phyloP scores from a whole-genome alignment of 1,140 invertebrate species.

The Mizuhopecten yessoensis region DNA sequence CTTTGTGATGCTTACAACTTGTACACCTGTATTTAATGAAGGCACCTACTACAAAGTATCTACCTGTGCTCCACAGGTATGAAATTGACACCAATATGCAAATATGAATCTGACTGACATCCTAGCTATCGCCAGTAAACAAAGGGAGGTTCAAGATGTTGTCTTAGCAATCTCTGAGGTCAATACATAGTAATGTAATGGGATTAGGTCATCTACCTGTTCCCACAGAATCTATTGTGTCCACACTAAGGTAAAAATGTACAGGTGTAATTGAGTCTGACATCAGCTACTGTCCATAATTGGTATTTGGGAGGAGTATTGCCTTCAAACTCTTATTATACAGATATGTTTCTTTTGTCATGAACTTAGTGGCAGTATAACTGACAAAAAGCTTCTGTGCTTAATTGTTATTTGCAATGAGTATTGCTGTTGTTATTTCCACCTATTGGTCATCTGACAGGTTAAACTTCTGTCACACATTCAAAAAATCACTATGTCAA shows the following conservation, averaged over 20 bases:
- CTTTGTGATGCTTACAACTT: neutral
- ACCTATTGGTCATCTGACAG: neutral
- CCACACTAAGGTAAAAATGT: neutral
- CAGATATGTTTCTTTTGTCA: too few species aligned
- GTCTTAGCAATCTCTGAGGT: neutral
- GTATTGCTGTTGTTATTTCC: neutral
- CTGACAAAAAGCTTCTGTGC: neutral
- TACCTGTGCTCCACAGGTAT: slow-evolving; percentile 1
- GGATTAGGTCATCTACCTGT: slow-evolving; percentile 1
- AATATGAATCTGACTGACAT: neutral
- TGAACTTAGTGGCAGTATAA: too few species aligned
- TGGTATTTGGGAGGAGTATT: slow-evolving; percentile 31
- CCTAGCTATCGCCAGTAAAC: neutral
- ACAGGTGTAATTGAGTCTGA: too few species aligned
- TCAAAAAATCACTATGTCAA: too few species aligned
- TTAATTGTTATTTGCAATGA: neutral
- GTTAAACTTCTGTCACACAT: neutral
- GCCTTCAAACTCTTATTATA: neutral
- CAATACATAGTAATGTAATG: too few species aligned
- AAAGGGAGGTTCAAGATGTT: neutral
- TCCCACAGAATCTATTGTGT: neutral
- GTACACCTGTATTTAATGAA: neutral
- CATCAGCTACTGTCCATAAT: neutral
- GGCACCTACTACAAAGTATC: neutral
- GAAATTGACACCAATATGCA: slow-evolving; percentile 26